These are phyloP conservation scores for Crotalus horridus DNA, from an alignment of 2,113 vertebrate species.

Conservation along the genomic window DNA sequence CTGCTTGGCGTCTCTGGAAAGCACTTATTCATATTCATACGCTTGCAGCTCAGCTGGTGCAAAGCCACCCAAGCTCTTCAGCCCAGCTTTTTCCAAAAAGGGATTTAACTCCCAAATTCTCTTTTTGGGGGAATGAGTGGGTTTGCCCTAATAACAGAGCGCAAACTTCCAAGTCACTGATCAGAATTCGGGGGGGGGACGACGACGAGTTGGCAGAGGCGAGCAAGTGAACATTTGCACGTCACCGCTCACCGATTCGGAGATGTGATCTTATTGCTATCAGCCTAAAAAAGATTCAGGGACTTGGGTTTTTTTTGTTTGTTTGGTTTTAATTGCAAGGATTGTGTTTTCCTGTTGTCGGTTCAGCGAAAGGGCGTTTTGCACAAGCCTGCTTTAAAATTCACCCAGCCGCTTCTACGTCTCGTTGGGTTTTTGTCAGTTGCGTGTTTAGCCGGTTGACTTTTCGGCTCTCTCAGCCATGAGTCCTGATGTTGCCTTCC, in stretches of 20 bases:
- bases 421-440: background rate
- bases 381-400: background rate
- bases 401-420: background rate
- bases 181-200: background rate
- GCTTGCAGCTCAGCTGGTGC: background rate
- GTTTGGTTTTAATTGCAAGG: background rate
- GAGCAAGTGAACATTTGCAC: background rate
- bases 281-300: background rate
- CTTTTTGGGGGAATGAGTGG: background rate
- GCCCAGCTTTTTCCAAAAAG: background rate
- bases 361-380: background rate
- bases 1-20: background rate
- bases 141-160: background rate
- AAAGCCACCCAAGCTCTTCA: background rate
- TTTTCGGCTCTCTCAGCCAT: background rate
- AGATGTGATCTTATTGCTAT: background rate
- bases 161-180: rapidly evolving
- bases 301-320: too few species aligned
- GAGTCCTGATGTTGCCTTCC: too few species aligned
- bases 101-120: background rate
- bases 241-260: too few species aligned
- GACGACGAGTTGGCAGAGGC: background rate
- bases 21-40: too few species aligned
- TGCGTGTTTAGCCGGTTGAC: background rate
- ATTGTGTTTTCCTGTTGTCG: background rate